These are phyloP conservation scores for Poeciliopsis gracilis DNA, from an alignment of 2,797 vertebrate genomes.

Conservation along the genomic window DNA sequence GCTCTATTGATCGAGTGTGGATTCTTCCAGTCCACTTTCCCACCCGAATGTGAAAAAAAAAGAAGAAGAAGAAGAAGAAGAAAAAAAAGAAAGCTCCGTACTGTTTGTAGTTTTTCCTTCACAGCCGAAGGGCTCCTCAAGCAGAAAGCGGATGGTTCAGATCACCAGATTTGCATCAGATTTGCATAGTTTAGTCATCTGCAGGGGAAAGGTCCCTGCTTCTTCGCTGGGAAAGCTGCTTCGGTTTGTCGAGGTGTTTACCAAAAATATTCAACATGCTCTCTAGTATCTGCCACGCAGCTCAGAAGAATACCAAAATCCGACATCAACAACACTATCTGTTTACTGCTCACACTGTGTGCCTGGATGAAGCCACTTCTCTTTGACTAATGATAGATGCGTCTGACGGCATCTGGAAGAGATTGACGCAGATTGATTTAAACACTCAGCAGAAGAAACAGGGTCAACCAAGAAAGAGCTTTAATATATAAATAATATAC, in stretches of 20 bases:
- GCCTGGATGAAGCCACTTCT: slow-evolving; percentile 28
- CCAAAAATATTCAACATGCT: slow-evolving; percentile 14
- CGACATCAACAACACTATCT: slow-evolving; percentile 1
- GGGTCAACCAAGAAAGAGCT: slow-evolving; percentile 33
- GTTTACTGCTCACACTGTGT: slow-evolving; percentile 26
- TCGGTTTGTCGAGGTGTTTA: slow-evolving; percentile 2
- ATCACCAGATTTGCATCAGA: slow-evolving; percentile 60
- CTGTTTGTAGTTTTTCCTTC: slow-evolving; percentile 45
- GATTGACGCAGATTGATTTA: slow-evolving; percentile 63
- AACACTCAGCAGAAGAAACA: slow-evolving; percentile 42
- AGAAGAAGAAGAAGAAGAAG: slow-evolving; percentile 54
- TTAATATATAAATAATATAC: slow-evolving; percentile 28
- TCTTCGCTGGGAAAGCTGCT: slow-evolving; percentile 9
- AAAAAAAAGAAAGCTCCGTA: slow-evolving; percentile 25
- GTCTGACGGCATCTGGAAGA: slow-evolving; percentile 76
- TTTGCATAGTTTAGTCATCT: slow-evolving; percentile 56
- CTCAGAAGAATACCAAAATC: slow-evolving; percentile 4
- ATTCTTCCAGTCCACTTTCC: slow-evolving; percentile 73
- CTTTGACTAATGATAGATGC: slow-evolving; percentile 46
- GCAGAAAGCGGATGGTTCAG: slow-evolving; percentile 51
- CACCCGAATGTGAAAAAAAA: slow-evolving; percentile 73
- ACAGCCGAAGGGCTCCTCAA: slow-evolving; percentile 36
- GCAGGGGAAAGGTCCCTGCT: slow-evolving; percentile 44
- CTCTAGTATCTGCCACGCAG: slow-evolving; percentile 8
- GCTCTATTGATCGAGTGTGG: slow-evolving; percentile 74